Evolutionary conservation across 2,113 vertebrate species (phyloP), one percentile per base, ranked within the genome.

Genomic region (Hippopotamus amphibius): DNA sequence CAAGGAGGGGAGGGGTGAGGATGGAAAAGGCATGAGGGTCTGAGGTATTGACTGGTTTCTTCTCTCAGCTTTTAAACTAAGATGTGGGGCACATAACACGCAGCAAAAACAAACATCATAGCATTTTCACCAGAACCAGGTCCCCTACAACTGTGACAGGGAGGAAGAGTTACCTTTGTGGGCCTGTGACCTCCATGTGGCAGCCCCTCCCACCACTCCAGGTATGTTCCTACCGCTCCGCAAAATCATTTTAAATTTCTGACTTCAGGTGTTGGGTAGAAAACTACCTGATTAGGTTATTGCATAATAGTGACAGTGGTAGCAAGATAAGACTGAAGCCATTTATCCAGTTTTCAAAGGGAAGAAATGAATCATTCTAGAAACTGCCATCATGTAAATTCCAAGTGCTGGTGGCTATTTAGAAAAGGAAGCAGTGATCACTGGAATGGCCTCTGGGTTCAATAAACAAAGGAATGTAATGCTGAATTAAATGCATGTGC

Each of bases 261-360:
- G 11, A 53, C 33, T 61, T 48, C 8, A 12, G 22, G 41, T 43
- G 30, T 24, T 48, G 22, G 37, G 4, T 46, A 3, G 13, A 77
- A 76, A 86, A 9, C 26, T 37, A 69, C 77, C 30, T 87, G 74
- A 77, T 53, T 76, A 13, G 8, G 7, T 13, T 66, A 66, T 66
- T 17, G 30, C 15, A 17, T 66, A n/a, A 15, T 65, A 65, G 16
- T 69, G 1, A 33, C 65, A 83, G 24, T 14, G 11, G 1, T 48
- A 22, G 82, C 59, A 77, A 69, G 74, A 63, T 82, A 90, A 95
- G 94, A 57, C 43, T 28, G 17, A 76, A 74, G 63, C 41, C 68
- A 15, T 86, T 92, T 72, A n/a, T 11, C 37, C 12, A 41, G 12
- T 28, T 57, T 91, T 79, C 19, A 77, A 65, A 59, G n/a, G 11